Evolutionary conservation across 2,113 vertebrate species (phyloP), one percentile per base, ranked within the genome.

Genomic region (Muntiacus muntjak): DNA sequence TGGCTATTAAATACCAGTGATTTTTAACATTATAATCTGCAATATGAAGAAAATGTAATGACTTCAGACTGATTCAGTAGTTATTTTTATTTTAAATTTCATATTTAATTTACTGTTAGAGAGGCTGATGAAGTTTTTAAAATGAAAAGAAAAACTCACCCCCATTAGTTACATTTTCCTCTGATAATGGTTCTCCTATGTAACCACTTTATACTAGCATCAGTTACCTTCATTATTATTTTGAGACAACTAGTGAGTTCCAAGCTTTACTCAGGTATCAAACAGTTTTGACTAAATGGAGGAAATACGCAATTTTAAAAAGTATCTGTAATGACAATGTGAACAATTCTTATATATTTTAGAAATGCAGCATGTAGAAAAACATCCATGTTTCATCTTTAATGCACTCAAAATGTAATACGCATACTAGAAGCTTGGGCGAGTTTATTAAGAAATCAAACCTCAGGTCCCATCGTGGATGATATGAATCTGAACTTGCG

Each of bases 21-120:
- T 85, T 93, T 94, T 94, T 89, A 93, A 93, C 50, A 95, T 21
- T 30, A 89, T 55, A 78, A 23, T 87, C 71, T 64, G 25, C 36
- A 94, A 83, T 28, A 84, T 71, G 25, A 94, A 40, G 40, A 96
- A 93, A 76, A 83, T 58, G 16, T 33, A 89, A 87, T 86, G 21
- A 81, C 52, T 81, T 55, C n/a, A 25, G 57, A 52, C 28, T 71
- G 62, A 89, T 55, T 85, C 23, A 40, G 11, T 26, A 91, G 36
- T 91, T 40, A 91, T 30, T 97, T 91, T 95, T 91, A 89, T 95
- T 91, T 95, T 94, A 91, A 83, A 83, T 91, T 95, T 78, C 23
- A 55, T 36, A 78, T n/a, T 55, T 86, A 89, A 92, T 25, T 94
- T 86, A 76, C 25, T 92, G 45, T 74, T 87, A 91, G 9, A 94